Evolutionary conservation across 2,888 invertebrate species (phyloP), one percentile per base, ranked within the genome.

Genomic region (Caenorhabditis macrosperma): DNA sequence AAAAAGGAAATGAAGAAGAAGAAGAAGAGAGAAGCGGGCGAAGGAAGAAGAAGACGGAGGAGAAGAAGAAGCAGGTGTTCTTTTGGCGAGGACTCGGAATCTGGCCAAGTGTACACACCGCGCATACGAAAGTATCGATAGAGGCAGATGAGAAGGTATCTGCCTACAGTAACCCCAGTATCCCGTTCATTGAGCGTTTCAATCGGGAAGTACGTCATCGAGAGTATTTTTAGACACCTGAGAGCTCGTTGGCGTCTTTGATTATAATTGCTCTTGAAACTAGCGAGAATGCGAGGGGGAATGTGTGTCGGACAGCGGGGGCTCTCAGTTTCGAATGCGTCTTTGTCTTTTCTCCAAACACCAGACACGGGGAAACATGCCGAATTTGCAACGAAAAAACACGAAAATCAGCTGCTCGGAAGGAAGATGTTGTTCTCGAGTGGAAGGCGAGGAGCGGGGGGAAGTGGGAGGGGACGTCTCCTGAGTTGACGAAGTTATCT

Each of bases 21-120:
- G 46, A 20, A 24, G 28, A 28, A 28, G 54, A 54, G 28, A 30
- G 33, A 5, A 10, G 33, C 33, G 33, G 33, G 33, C 7, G 33
- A 10, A 33, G n/a, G 26, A 41, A 30, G 12, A 55, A 35, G 33
- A 33, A 57, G 57, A 57, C 33, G 35, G 24, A 59, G 44, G 24
- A 15, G 28, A 26, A 33, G 46, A 61, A 61, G 33, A 48, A 61
- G 48, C 48, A 61, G 46, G 46, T 61, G 33, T 61, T 46, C 30
- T 30, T 44, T 61, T 44, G 41, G 46, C 24, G n/a, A 60, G 24
- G 41, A 48, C 48, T 48, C 26, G 48, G 48, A 48, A 24, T 48
- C 48, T 24, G 48, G 12, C 48, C 24, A 24, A 48, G 15, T 48
- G 48, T 48, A 48, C 48, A 48, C 48, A 48, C 48, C 22, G 48